Evolutionary conservation across 2,113 vertebrate genomes (phyloP).

Genomic region (Cyrtonyx montezumae): DNA sequence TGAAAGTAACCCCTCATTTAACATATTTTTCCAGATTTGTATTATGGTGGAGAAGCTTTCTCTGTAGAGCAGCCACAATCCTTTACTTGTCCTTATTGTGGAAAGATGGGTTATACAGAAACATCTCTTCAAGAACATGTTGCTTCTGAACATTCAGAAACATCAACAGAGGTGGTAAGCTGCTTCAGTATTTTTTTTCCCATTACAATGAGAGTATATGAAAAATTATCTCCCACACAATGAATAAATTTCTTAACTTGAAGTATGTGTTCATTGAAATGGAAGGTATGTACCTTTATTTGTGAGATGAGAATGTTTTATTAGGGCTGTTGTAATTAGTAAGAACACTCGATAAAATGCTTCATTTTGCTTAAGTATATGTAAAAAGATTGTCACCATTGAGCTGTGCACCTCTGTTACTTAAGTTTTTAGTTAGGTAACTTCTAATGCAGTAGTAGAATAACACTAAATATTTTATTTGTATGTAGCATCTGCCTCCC

Average conservation of each 20-base stretch:
- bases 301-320: neutral
- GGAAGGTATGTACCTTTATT: neutral
- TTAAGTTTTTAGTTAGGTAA: neutral
- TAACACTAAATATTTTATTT: neutral
- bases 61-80: constrained; percentile 99
- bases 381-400: neutral
- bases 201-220: constrained; percentile 15
- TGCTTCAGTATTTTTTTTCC: neutral
- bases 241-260: neutral
- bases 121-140: constrained; percentile 98
- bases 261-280: constrained; percentile 20
- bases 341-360: neutral
- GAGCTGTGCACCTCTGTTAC: neutral
- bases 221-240: neutral
- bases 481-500: neutral
- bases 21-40: constrained; percentile 86
- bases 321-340: neutral
- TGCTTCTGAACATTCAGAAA: constrained; percentile 96
- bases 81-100: constrained; percentile 99
- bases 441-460: neutral
- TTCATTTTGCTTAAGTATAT: neutral
- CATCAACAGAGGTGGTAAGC: constrained; percentile 98
- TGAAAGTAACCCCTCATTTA: too few relatives aligned
- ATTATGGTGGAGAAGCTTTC: constrained; percentile 98
- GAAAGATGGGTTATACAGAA: constrained; percentile 98